Percentiles rank a stretch among this genome's conserved stretches.
These are phyloP conservation scores for Watsonalla binaria DNA, from an alignment of 2,888 invertebrate species.

Conservation along the genomic window DNA sequence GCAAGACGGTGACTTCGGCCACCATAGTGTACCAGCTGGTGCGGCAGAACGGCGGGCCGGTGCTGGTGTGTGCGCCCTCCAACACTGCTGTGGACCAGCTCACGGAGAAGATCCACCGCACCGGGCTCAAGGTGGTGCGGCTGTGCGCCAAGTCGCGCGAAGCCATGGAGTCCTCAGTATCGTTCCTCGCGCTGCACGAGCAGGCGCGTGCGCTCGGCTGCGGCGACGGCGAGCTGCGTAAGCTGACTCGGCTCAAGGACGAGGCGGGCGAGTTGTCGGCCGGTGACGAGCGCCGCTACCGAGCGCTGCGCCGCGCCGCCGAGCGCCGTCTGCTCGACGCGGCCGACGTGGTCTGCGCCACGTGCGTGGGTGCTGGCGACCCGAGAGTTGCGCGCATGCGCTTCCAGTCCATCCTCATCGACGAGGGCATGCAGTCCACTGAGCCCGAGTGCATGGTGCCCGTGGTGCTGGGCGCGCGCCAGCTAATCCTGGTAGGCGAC, in stretches of 20 bases:
- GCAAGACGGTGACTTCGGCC: conserved; percentile 99
- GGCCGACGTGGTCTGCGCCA: conserved; percentile 99
- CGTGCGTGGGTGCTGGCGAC: conserved; percentile 99
- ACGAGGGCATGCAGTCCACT: conserved; percentile 98
- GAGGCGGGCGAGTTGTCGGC: conserved; percentile 98
- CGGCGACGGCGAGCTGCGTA: conserved; percentile 92
- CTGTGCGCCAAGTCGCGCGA: conserved; percentile 98
- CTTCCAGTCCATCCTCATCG: conserved; percentile 97
- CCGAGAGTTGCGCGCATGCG: conserved; percentile 94
- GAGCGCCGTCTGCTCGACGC: conserved; percentile 95
- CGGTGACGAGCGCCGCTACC: conserved; percentile 96
- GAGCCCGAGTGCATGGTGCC: conserved; percentile 99
- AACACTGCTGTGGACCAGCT: conserved; percentile 99
- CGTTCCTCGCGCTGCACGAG: conserved; percentile 97
- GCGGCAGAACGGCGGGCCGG: conserved; percentile 95
- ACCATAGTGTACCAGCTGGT: conserved; percentile 99
- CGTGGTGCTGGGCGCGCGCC: conserved; percentile 97
- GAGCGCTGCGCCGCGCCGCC: conserved; percentile 92
- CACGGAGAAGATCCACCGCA: conserved; percentile 98
- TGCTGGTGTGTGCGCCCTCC: conserved; percentile 98
- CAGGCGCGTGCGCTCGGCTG: conserved; percentile 97
- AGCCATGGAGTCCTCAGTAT: conserved; percentile 98
- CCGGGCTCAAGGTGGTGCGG: conserved; percentile 95
- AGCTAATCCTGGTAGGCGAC: conserved; percentile 98
- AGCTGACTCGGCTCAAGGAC: conserved; percentile 97